Base-by-base conservation (phyloP, 2,797 vertebrate genomes). In the Enteromius thamalakanensis region DNA sequence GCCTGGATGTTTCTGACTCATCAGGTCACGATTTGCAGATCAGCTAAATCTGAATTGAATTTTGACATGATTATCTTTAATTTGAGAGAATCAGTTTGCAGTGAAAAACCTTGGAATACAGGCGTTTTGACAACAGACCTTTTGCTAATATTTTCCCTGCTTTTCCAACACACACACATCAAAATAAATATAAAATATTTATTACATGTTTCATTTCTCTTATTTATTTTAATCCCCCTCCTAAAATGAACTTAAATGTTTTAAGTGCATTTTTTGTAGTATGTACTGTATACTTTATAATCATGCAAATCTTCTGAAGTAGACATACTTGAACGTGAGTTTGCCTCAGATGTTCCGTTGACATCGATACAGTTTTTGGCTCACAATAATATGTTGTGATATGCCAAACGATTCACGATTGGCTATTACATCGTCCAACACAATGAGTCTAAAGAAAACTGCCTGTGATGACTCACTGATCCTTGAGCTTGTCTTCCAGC, bases 31-130 rank as follows among this genome's bases (percentile, higher is more conserved):
- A 23, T 64, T 81, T 47, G 45, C 60, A 60, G 29, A 49, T 58
- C 76, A 53, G 26, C 72, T 83, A 37, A 65, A 32, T 71, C 55
- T 26, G 51, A 78, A 78, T 83, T 74, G n/a, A 89, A 74, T 45
- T 55, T 86, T 64, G 0, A 84, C 80, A 86, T 78, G 76, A 86
- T 90, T 82, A 76, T 55, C 34, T 77, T 79, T 81, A 45, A 82
- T 84, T 79, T 69, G 65, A 77, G 68, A 62, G 47, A 83, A 62
- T 74, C 74, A 42, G 68, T 72, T 85, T 82, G 53, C 17, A n/a
- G 51, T 40, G 40, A 60, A 79, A 79, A 75, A 85, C 74, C 47
- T 81, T 80, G 37, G 17, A 82, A 85, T 40, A n/a, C 23, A 70
- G 11, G 37, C 32, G 23, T 45, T 29, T 29, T 21, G n/a, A 68